Evolutionary conservation across 2,888 invertebrate species (phyloP).

Genomic region (Zele albiditarsus): DNA sequence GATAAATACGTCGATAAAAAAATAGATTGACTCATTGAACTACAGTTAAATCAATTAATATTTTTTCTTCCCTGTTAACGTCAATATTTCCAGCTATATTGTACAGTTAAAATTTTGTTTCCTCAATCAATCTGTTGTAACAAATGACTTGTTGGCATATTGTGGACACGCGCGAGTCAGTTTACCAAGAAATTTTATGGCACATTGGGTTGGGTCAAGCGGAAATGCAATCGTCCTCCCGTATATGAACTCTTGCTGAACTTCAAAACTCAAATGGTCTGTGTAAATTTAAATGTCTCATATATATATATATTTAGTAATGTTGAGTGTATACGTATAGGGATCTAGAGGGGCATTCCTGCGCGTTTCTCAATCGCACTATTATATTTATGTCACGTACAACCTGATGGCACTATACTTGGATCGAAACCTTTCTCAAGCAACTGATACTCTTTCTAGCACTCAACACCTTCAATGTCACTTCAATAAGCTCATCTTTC

Average conservation of each 20-base stretch:
- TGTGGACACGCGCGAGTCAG: background rate
- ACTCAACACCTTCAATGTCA: background rate
- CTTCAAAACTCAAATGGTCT: slow-evolving; percentile 9
- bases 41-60: too few species aligned
- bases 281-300: background rate
- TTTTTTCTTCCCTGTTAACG: too few species aligned
- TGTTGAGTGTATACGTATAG: background rate
- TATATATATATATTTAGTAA: background rate
- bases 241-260: background rate
- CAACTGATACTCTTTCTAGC: background rate
- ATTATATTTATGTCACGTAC: slow-evolving; percentile 20
- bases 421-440: background rate
- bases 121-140: background rate
- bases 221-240: slow-evolving; percentile 11
- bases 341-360: background rate
- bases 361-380: background rate
- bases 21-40: too few species aligned
- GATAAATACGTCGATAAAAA: too few species aligned
- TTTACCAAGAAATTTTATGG: slow-evolving; percentile 1
- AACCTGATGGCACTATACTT: slow-evolving; percentile 5
- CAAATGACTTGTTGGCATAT: background rate
- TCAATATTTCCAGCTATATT: too few species aligned
- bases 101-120: background rate
- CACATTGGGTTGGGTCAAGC: slow-evolving; percentile 8
- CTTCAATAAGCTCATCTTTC: background rate